Conservation (phyloP, 2,888 invertebrate species). For the Caenorhabditis uteleia region DNA sequence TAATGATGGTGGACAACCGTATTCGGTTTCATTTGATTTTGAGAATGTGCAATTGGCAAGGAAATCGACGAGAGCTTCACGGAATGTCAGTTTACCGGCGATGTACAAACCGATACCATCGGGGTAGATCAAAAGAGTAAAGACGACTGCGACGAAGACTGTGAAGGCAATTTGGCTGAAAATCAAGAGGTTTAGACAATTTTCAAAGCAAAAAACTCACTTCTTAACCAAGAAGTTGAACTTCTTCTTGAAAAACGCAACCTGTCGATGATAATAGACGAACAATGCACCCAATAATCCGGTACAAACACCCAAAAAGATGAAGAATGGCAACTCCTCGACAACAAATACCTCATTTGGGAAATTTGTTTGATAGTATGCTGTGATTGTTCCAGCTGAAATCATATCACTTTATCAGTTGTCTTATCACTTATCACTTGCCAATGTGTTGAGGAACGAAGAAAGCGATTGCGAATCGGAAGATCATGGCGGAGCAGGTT, state of each 20-base stretch:
- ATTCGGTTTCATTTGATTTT: slow-evolving; percentile 27
- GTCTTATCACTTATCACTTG: neutral
- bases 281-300: slow-evolving; percentile 57
- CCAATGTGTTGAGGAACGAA: slow-evolving; percentile 74
- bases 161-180: slow-evolving; percentile 49
- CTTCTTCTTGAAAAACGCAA: slow-evolving; percentile 45
- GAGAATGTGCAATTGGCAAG: slow-evolving; percentile 57
- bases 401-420: neutral
- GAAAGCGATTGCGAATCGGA: slow-evolving; percentile 93
- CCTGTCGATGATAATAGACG: slow-evolving; percentile 49
- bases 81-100: slow-evolving; percentile 70
- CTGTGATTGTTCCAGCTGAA: slow-evolving; percentile 71
- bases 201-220: slow-evolving; percentile 18
- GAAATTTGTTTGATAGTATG: slow-evolving; percentile 78
- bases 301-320: slow-evolving; percentile 78
- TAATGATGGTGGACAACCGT: slow-evolving; percentile 45
- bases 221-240: slow-evolving; percentile 53
- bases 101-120: slow-evolving; percentile 86
- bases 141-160: slow-evolving; percentile 31
- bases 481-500: slow-evolving; percentile 73
- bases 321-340: slow-evolving; percentile 90
- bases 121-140: slow-evolving; percentile 81
- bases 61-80: slow-evolving; percentile 55
- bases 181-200: neutral
- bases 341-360: slow-evolving; percentile 88